Evolutionary conservation across 1,140 invertebrate species (phyloP), one percentile per base, ranked within the genome.

Genomic region (Linepithema humile): DNA sequence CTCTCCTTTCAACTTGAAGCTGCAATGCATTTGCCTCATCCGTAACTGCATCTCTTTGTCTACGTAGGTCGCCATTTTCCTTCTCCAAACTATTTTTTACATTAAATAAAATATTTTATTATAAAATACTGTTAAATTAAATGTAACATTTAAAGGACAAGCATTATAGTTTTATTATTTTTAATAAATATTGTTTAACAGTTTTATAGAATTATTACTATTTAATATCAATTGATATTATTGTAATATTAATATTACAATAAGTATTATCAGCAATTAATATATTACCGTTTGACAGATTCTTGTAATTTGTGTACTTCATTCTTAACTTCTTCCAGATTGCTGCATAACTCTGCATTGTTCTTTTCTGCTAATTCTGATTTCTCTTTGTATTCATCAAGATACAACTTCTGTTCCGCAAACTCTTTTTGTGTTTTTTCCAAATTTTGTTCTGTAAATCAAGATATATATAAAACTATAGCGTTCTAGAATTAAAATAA

Each of bases 1-100:
- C 96, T 62, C 96, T 95, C 9, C 97, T 93, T 89, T 97, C 96
- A 38, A 97, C 92, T 89, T 97, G 96, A 82, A 96, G 95, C 29
- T 96, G 94, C 17, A 97, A 92, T 48, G 96, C 95, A 93, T 97
- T 96, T 55, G 96, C 95, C 91, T 98, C 97, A 89, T 97, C 96
- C 64, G 96, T 93, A 32, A 96, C 95, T 26, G 95, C 91, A 93
- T 97, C 96, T 85, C 96, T 94, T 78, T 96, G 96, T 82, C 94
- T 94, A 3, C 96, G 93, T 77, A 95, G 93, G 40, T 95, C 94
- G 0, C 92, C 89, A 70, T 94, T 93, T 85, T 96, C 96, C 50
- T 93, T 93, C 85, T 96, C 96, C 20, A 95, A 90, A 78, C 94
- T 95, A 50, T 91, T 93, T 92, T 86, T 87, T 38, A 94, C 15